A percentile compares a stretch with the other conserved stretches of the same genome.
These are phyloP conservation scores for Timandra comae DNA, from an alignment of 2,888 invertebrate genomes.

Conservation along the genomic window DNA sequence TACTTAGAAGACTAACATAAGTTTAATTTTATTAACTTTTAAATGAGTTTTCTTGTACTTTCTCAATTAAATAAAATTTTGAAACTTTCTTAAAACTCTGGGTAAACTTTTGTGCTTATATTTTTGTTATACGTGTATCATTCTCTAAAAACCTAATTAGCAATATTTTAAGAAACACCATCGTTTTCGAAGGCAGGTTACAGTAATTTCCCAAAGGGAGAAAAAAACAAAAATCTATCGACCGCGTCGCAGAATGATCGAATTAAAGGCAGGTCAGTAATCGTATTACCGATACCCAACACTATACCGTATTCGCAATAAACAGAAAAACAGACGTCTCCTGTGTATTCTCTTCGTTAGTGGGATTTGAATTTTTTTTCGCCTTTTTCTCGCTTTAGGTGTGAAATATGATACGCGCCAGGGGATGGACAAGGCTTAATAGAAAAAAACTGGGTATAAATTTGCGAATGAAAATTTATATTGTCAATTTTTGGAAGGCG, in stretches of 20 bases:
- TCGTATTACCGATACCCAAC: conserved; percentile 73
- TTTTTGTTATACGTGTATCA: too few relatives aligned
- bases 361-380: conserved; percentile 45
- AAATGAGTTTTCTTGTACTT: too few relatives aligned
- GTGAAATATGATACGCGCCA: conserved; percentile 58
- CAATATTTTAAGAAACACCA: too few relatives aligned
- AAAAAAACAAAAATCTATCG: conserved; percentile 48
- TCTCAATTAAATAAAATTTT: too few relatives aligned
- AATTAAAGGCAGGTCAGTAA: conserved; percentile 74
- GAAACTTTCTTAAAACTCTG: too few relatives aligned
- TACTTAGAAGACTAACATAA: too few relatives aligned
- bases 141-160: too few relatives aligned
- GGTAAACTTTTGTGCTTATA: too few relatives aligned
- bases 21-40: too few relatives aligned
- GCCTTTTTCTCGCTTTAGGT: conserved; percentile 50
- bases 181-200: too few relatives aligned
- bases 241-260: conserved; percentile 54
- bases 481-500: conserved; percentile 43
- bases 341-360: conserved; percentile 71
- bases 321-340: conserved; percentile 66
- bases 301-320: conserved; percentile 60
- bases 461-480: conserved; percentile 61
- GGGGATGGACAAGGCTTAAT: conserved; percentile 68
- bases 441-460: conserved; percentile 60
- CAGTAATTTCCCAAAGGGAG: conserved; percentile 41